These are phyloP conservation scores for Ridgeia piscesae DNA, from an alignment of 1,140 invertebrate species.

Conservation along the genomic window DNA sequence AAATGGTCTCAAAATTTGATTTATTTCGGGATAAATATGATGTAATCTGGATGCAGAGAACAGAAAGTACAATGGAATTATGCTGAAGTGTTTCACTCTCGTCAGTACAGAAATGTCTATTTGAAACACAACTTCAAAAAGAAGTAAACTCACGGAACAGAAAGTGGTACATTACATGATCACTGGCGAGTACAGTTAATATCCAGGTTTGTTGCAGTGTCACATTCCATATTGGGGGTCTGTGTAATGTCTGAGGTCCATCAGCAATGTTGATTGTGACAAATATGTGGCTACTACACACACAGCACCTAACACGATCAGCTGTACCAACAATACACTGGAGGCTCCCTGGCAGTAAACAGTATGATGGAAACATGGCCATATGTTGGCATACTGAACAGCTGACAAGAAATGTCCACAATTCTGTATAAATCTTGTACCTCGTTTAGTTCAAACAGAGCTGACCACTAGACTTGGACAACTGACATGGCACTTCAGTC, in stretches of 20 bases:
- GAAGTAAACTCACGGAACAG: background rate
- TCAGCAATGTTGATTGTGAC: background rate
- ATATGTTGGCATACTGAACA: background rate
- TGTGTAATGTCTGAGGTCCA: background rate
- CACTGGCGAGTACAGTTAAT: background rate
- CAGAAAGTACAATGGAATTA: background rate
- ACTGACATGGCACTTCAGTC: background rate
- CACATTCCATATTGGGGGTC: background rate
- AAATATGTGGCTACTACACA: background rate
- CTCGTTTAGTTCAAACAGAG: background rate
- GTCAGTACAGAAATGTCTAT: background rate
- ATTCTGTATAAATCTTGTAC: background rate
- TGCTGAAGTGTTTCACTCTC: background rate
- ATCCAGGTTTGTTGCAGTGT: background rate
- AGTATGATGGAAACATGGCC: background rate
- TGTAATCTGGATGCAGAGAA: background rate
- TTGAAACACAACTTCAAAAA: background rate
- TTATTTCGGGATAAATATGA: too few species aligned
- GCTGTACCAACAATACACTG: too few species aligned
- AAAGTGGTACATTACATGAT: background rate
- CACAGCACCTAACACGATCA: background rate
- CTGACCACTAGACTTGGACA: background rate
- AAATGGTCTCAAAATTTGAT: too few species aligned
- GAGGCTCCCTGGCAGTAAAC: background rate
- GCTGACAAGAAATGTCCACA: background rate